Percentiles rank a stretch among this genome's conserved stretches.
Conservation (phyloP, 2,888 invertebrate species). For the Andrena haemorrhoa region DNA sequence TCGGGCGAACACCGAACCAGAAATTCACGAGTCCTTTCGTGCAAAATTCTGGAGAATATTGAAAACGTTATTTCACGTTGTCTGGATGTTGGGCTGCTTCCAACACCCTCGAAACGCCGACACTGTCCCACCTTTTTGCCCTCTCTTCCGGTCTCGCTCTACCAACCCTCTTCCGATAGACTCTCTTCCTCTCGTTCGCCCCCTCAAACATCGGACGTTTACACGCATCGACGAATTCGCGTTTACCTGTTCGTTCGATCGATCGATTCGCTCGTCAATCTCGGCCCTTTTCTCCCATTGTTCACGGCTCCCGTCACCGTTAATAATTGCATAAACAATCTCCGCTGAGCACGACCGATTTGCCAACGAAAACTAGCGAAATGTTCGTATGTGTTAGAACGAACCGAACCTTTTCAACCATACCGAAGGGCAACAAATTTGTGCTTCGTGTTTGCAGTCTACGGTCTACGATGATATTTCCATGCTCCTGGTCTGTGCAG, state of each 20-base stretch:
- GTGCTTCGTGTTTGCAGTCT: neutral
- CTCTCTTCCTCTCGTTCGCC: neutral
- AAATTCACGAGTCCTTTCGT: conserved; percentile 46
- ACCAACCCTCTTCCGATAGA: conserved; percentile 6
- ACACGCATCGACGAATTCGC: conserved; percentile 58
- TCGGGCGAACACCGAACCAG: neutral
- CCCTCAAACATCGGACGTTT: conserved; percentile 39
- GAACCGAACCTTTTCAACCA: neutral
- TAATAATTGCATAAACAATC: conserved; percentile 64
- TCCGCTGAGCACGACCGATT: conserved; percentile 12
- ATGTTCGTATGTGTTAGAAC: neutral
- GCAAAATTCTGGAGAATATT: conserved; percentile 68
- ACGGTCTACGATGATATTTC: neutral
- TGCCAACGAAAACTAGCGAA: conserved; percentile 13
- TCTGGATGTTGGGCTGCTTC: conserved; percentile 65
- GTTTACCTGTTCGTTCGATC: conserved; percentile 54
- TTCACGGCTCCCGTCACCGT: conserved; percentile 38
- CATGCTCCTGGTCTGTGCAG: too few species aligned
- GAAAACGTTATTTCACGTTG: conserved; percentile 74
- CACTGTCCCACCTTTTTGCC: conserved; percentile 21
- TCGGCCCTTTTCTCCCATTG: conserved; percentile 37
- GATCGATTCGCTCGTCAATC: conserved; percentile 55
- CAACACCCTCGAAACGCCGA: conserved; percentile 44
- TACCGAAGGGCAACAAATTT: neutral
- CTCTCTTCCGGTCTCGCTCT: conserved; percentile 11